These are phyloP conservation scores for Actinia tenebrosa DNA, from an alignment of 64 coral and sea anemone species.

Conservation along the genomic window DNA sequence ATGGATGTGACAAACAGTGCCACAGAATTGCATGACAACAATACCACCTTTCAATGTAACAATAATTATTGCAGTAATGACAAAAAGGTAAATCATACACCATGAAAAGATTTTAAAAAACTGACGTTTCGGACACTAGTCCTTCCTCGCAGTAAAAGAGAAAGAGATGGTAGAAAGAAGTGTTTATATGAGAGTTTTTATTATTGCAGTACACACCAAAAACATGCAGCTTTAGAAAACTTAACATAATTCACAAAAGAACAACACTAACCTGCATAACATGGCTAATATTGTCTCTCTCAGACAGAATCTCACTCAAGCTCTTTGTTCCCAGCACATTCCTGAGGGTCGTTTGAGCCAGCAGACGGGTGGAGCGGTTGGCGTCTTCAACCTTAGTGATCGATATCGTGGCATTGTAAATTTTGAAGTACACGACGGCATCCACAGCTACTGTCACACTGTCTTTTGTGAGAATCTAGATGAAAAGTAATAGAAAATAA, in stretches of 20 bases:
- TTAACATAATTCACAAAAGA: not conserved
- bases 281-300: constrained; percentile 76
- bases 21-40: no score
- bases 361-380: constrained; percentile 69
- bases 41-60: no score
- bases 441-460: constrained; percentile 86
- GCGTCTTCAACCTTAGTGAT: constrained; percentile 70
- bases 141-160: no score
- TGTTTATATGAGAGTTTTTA: no score
- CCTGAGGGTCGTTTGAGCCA: constrained; percentile 75
- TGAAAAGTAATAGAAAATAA: not conserved
- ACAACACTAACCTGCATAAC: constrained; percentile 45
- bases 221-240: no score
- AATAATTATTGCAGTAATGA: no score
- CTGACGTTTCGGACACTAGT: no score
- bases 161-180: no score
- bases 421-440: constrained; percentile 85
- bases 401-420: constrained; percentile 78
- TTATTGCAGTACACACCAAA: no score
- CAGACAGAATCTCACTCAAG: constrained; percentile 71
- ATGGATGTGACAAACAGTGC: no score
- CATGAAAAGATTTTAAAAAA: no score
- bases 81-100: no score
- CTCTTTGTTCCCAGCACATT: constrained; percentile 83
- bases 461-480: constrained; percentile 77